Evolutionary conservation across 1,140 invertebrate species (phyloP), one percentile per base, ranked within the genome.

Genomic region (Euura lappo): DNA sequence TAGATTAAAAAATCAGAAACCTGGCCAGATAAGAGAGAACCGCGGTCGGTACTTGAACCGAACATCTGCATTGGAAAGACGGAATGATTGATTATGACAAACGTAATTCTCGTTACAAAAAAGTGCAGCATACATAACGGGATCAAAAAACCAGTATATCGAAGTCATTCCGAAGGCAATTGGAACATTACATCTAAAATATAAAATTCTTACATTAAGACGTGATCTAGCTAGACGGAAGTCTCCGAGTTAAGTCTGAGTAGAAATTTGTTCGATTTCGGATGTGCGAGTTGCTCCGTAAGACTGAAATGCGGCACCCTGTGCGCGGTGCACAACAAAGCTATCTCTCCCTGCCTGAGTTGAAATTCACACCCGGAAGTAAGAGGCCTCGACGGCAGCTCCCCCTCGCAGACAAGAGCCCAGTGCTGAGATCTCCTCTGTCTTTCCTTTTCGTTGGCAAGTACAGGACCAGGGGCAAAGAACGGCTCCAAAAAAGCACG

Each of bases 181-280:
- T 28, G 0, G 28, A 28, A 28, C 28, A 1, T 28, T 28, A 28
- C 28, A 28, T 28, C 28, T 28, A 28, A 28, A 28, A 28, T 28
- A 28, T 28, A 28, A 28, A 28, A 28, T 6, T 60, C 3, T 60
- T 60, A 11, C 68, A 5, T 79, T 79, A 44, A 68, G 51, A 65
- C 89, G 90, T 28, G 28, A 28, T 28, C 28, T 28, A 28, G 28
- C 93, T 93, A 99, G 83, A 99, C 97, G 65, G 97, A 98, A 6
- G 97, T 99, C 87, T 99, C 98, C 0, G 97, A 98, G 85, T 98
- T 99, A 1, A 99, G 87, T 81, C 96, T 90, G 68, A 99, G 87
- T 47, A 98, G 93, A 91, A 99, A 99, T 79, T 97, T 96, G 87
- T 99, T 98, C 75, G 93, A 95, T 84, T 98, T 97, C 0, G 96